phyloP scores from a whole-genome alignment of 2,113 vertebrate species.

The Pollachius pollachius region DNA sequence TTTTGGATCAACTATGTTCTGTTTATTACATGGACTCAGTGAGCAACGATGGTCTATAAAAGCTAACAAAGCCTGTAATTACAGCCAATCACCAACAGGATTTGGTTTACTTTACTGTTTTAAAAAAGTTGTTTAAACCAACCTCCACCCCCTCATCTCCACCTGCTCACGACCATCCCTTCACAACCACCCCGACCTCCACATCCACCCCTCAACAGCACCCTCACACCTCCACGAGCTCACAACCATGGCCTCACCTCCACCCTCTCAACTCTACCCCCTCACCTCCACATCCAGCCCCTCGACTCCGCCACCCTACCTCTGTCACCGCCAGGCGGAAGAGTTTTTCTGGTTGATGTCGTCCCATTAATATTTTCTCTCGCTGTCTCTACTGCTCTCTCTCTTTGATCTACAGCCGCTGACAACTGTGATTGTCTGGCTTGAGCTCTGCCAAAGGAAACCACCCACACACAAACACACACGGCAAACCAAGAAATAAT shows the following conservation, averaged over 20 bases:
- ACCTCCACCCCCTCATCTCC: conserved; percentile 3
- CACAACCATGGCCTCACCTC: too few relatives aligned
- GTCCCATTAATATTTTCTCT: conserved; percentile 11
- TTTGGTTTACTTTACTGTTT: too few relatives aligned
- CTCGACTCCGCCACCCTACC: background rate
- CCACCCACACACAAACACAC: too few relatives aligned
- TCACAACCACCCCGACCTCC: too few relatives aligned
- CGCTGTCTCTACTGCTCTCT: conserved; percentile 26
- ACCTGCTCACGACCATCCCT: background rate
- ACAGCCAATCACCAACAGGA: too few relatives aligned
- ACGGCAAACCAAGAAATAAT: conserved; percentile 45
- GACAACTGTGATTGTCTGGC: conserved; percentile 72
- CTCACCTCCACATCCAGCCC: background rate
- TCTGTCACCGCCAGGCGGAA: background rate
- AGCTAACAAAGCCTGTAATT: background rate
- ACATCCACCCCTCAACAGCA: conserved; percentile 5
- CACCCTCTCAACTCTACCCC: too few relatives aligned
- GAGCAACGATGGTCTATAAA: too few relatives aligned
- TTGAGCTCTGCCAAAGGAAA: conserved; percentile 60
- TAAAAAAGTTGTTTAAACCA: too few relatives aligned
- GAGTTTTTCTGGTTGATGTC: background rate
- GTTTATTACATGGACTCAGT: too few relatives aligned
- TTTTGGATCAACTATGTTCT: background rate
- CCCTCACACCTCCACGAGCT: background rate
- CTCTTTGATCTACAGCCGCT: conserved; percentile 60